Percentiles rank a stretch among this genome's conserved stretches.
Evolutionary conservation across 2,113 vertebrate genomes (phyloP).

Genomic region (Pseudorectes ferrugineus): DNA sequence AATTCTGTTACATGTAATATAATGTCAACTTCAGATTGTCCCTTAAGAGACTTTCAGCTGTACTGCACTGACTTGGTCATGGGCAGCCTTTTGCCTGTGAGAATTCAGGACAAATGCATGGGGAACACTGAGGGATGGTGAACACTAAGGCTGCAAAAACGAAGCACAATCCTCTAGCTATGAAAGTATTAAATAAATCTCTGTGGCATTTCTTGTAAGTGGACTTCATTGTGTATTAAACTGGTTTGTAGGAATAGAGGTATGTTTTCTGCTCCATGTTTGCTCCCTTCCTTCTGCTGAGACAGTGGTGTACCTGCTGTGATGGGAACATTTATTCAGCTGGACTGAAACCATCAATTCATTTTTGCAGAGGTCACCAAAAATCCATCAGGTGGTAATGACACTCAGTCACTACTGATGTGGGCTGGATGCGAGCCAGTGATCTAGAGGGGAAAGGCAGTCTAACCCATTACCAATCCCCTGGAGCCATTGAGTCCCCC

Average conservation of each 20-base stretch:
- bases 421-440: slow-evolving; percentile 49
- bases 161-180: neutral
- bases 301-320: neutral
- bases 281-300: neutral
- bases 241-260: neutral
- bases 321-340: slow-evolving; percentile 39
- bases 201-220: neutral
- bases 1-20: neutral
- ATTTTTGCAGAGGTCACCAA: slow-evolving; percentile 49
- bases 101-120: neutral
- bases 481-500: neutral
- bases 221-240: neutral
- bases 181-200: neutral
- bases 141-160: neutral
- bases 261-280: neutral
- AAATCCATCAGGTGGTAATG: slow-evolving; percentile 60
- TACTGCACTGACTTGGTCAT: neutral
- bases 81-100: neutral
- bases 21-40: neutral
- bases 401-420: slow-evolving; percentile 47
- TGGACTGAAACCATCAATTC: slow-evolving; percentile 42
- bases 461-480: slow-evolving; percentile 39
- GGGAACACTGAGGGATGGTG: neutral
- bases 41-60: neutral
- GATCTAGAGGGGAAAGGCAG: slow-evolving; percentile 49